Evolutionary conservation across 2,113 vertebrate genomes (phyloP).

Genomic region (Pogona vitticeps): DNA sequence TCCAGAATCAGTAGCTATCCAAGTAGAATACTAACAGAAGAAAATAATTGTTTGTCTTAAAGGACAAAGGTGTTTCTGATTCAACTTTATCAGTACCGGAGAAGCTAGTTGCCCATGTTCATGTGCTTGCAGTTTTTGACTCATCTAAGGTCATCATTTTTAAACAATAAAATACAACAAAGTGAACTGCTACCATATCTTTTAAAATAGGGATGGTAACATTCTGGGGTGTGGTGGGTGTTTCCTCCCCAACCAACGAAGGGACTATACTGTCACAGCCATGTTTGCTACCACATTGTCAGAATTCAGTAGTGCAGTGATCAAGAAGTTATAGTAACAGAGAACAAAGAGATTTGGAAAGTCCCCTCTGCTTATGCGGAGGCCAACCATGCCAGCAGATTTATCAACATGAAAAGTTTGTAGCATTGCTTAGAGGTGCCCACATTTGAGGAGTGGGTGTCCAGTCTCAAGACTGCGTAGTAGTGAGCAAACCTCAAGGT

Average conservation of each 20-base stretch:
- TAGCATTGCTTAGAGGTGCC: too few relatives aligned
- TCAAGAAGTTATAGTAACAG: background rate
- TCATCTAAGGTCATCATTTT: background rate
- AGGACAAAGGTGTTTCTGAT: background rate
- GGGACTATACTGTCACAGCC: background rate
- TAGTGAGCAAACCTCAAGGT: background rate
- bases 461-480: too few relatives aligned
- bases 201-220: background rate
- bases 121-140: background rate
- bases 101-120: background rate
- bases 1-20: too few relatives aligned
- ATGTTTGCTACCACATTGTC: background rate
- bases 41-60: background rate
- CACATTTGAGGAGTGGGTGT: background rate
- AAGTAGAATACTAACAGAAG: background rate
- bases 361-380: too few relatives aligned
- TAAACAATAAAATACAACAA: background rate
- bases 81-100: too few relatives aligned
- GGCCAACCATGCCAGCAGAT: background rate
- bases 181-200: background rate
- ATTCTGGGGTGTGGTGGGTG: background rate
- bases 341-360: background rate
- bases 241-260: background rate
- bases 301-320: background rate
- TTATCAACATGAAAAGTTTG: too few relatives aligned